A percentile compares a stretch with the other conserved stretches of the same genome.
phyloP scores from a whole-genome alignment of 1,140 invertebrate species.

The Dolichoris vasculosae region DNA sequence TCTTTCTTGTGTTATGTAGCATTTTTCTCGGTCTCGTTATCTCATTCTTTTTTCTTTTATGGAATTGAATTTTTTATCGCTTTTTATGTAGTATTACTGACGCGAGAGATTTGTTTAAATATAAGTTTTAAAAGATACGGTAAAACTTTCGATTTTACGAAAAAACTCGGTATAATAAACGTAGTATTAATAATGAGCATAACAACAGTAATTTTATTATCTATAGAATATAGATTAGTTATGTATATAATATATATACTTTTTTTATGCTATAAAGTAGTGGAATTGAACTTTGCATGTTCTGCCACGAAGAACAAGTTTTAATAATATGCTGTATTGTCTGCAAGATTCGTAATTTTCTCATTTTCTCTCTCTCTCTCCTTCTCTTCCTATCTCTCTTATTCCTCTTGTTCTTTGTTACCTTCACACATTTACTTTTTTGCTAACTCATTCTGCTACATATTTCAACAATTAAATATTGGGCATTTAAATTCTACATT shows the following conservation, averaged over 20 bases:
- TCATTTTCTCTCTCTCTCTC: conserved; percentile 49
- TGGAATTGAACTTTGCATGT: conserved; percentile 6
- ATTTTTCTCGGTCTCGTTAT: conserved; percentile 19
- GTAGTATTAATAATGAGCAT: conserved; percentile 63
- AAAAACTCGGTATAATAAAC: conserved; percentile 54
- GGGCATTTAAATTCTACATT: conserved; percentile 63
- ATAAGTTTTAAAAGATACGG: conserved; percentile 28
- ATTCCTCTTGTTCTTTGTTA: too few relatives aligned
- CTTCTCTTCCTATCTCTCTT: conserved; percentile 7
- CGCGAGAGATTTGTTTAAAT: neutral
- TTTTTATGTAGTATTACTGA: neutral
- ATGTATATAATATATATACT: conserved; percentile 47
- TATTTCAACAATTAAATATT: conserved; percentile 59
- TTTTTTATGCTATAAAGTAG: conserved; percentile 43
- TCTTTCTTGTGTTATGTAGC: neutral
- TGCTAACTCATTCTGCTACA: conserved; percentile 6
- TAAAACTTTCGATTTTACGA: conserved; percentile 28
- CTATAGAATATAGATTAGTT: conserved; percentile 60
- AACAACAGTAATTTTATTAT: conserved; percentile 65
- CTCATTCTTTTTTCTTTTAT: conserved; percentile 6
- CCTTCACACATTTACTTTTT: neutral
- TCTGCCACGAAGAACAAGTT: conserved; percentile 57
- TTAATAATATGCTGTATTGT: conserved; percentile 66
- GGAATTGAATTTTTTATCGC: neutral
- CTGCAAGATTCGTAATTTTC: conserved; percentile 61